Evolutionary conservation across 1,140 invertebrate species (phyloP).

Genomic region (Helicoverpa armigera): DNA sequence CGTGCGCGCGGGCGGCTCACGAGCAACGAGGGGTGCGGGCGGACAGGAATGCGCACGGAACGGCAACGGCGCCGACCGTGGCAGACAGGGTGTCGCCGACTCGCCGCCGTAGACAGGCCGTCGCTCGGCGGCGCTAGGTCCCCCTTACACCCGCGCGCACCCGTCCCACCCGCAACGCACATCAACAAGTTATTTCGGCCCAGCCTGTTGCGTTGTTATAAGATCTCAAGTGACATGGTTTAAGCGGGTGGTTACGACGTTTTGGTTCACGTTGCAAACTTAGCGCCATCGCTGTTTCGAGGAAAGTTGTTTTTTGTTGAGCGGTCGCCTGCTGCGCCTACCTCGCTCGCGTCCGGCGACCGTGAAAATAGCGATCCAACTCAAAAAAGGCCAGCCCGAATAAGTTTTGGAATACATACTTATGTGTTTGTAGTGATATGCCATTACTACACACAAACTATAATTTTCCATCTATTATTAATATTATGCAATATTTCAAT

Average conservation of each 20-base stretch:
- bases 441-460: too few species aligned
- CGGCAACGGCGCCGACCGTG: slow-evolving; percentile 91
- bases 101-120: slow-evolving; percentile 92
- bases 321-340: slow-evolving; percentile 77
- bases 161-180: slow-evolving; percentile 73
- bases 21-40: slow-evolving; percentile 81
- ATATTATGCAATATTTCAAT: too few species aligned
- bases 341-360: slow-evolving; percentile 74
- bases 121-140: slow-evolving; percentile 87
- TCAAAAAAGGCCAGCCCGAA: slow-evolving; percentile 33
- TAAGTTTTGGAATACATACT: slow-evolving; percentile 9
- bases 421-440: too few species aligned
- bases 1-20: slow-evolving; percentile 76
- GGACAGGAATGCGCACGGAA: slow-evolving; percentile 86
- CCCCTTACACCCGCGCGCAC: slow-evolving; percentile 69
- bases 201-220: slow-evolving; percentile 64
- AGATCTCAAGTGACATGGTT: slow-evolving; percentile 68
- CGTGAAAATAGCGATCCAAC: slow-evolving; percentile 61
- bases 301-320: slow-evolving; percentile 86
- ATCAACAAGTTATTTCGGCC: slow-evolving; percentile 86
- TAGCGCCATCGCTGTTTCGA: slow-evolving; percentile 86
- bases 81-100: slow-evolving; percentile 96
- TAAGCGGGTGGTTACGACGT: slow-evolving; percentile 64
- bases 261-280: slow-evolving; percentile 63
- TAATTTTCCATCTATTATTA: too few species aligned